These are phyloP conservation scores for Lasioglossum lativentre DNA, from an alignment of 2,888 invertebrate species.

Conservation along the genomic window DNA sequence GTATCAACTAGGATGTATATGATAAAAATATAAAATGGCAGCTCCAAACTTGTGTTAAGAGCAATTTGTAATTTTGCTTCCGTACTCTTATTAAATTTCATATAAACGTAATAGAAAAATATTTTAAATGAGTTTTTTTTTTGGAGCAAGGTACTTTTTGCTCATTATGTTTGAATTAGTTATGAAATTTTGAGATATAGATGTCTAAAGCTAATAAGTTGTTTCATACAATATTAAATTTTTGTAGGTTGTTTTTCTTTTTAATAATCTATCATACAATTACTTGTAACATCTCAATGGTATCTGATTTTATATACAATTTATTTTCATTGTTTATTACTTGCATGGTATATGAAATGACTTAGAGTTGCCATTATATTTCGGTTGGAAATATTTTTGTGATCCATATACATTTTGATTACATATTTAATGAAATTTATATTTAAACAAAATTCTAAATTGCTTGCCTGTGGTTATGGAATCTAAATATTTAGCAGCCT, in stretches of 20 bases:
- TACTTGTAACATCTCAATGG: neutral
- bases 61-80: constrained; percentile 61
- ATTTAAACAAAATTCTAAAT: constrained; percentile 62
- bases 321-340: constrained; percentile 30
- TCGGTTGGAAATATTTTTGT: constrained; percentile 64
- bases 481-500: constrained; percentile 76
- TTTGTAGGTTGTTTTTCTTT: neutral
- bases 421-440: constrained; percentile 51
- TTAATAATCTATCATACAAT: constrained; percentile 1
- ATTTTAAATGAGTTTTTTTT: constrained; percentile 21
- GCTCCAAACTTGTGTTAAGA: constrained; percentile 49
- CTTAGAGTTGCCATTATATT: constrained; percentile 63
- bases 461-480: constrained; percentile 69
- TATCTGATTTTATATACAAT: neutral
- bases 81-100: constrained; percentile 10
- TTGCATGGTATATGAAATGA: constrained; percentile 64
- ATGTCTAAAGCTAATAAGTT: constrained; percentile 41
- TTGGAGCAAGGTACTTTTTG: constrained; percentile 51
- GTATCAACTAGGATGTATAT: constrained; percentile 67
- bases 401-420: constrained; percentile 53
- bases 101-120: neutral
- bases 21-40: constrained; percentile 67
- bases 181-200: constrained; percentile 31
- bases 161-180: constrained; percentile 30
- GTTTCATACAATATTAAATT: constrained; percentile 49